Conservation (phyloP, 37 sponge, comb jelly and placozoan genomes). For the Amphimedon queenslandica region DNA sequence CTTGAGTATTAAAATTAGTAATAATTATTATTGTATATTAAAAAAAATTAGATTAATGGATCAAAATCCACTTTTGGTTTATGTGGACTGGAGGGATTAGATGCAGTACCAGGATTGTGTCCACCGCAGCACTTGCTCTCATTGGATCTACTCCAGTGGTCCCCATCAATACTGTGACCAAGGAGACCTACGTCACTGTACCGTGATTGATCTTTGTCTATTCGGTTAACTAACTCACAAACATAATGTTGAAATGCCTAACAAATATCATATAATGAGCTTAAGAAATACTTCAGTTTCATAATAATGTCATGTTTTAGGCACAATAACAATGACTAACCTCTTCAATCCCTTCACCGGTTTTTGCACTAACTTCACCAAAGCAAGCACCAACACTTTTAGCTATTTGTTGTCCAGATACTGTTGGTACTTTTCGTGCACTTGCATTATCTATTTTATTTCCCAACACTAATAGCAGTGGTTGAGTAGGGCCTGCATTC, state of each 20-base stretch:
- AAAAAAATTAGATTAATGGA: too few species aligned
- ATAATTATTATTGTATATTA: too few species aligned
- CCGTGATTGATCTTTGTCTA: not conserved
- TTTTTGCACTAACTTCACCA: slow-evolving; percentile 71
- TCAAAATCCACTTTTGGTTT: too few species aligned
- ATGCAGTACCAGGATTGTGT: too few species aligned
- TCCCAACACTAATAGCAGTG: slow-evolving; percentile 29
- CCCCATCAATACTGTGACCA: not conserved
- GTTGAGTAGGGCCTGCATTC: not conserved
- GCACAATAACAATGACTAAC: slow-evolving; percentile 20
- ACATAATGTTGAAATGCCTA: not conserved
- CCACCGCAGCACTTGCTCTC: too few species aligned
- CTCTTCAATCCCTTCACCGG: slow-evolving; percentile 58
- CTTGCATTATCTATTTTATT: slow-evolving; percentile 34
- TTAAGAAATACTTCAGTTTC: not conserved
- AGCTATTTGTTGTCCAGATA: slow-evolving; percentile 28
- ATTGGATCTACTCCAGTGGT: too few species aligned
- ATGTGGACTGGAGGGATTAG: too few species aligned
- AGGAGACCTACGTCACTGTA: too few species aligned
- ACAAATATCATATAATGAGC: not conserved
- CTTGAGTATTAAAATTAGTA: too few species aligned
- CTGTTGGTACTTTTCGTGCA: slow-evolving; percentile 10
- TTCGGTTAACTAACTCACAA: not conserved
- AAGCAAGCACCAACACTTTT: slow-evolving; percentile 27
- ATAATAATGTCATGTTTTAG: not conserved